Conservation (phyloP, 2,113 vertebrate species). For the Anser cygnoides region DNA sequence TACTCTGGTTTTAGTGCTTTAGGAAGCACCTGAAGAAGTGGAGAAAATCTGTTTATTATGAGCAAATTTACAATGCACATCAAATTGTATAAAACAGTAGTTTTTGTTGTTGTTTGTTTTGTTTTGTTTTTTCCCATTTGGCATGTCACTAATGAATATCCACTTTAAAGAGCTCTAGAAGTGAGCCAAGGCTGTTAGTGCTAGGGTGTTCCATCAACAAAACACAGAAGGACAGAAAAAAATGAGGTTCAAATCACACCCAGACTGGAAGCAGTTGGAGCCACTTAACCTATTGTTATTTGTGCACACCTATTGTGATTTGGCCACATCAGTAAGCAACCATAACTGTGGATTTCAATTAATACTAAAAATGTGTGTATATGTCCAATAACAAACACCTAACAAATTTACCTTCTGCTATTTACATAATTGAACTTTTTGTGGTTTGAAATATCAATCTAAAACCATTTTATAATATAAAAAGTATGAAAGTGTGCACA, state of each 20-base stretch:
- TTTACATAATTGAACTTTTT: not conserved
- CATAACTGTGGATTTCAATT: not conserved
- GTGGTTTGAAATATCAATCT: not conserved
- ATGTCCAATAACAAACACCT: not conserved
- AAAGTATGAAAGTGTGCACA: not conserved
- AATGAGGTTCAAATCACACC: rapidly evolving
- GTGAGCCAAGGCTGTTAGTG: rapidly evolving
- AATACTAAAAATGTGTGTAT: not conserved
- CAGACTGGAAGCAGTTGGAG: not conserved
- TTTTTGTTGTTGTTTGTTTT: no score
- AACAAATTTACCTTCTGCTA: not conserved
- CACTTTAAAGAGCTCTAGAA: not conserved
- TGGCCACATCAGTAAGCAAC: not conserved
- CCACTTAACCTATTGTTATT: not conserved
- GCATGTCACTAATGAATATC: not conserved
- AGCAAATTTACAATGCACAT: not conserved
- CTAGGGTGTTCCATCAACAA: not conserved
- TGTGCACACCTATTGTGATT: not conserved
- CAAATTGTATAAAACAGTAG: not conserved
- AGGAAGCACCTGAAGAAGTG: not conserved
- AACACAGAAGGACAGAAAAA: not conserved
- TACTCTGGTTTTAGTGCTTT: not conserved
- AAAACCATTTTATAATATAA: not conserved
- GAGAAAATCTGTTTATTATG: not conserved
- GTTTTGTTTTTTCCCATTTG: not conserved